These are phyloP conservation scores for Yasuhikotakia modesta DNA, from an alignment of 2,797 vertebrate genomes.

Conservation along the genomic window DNA sequence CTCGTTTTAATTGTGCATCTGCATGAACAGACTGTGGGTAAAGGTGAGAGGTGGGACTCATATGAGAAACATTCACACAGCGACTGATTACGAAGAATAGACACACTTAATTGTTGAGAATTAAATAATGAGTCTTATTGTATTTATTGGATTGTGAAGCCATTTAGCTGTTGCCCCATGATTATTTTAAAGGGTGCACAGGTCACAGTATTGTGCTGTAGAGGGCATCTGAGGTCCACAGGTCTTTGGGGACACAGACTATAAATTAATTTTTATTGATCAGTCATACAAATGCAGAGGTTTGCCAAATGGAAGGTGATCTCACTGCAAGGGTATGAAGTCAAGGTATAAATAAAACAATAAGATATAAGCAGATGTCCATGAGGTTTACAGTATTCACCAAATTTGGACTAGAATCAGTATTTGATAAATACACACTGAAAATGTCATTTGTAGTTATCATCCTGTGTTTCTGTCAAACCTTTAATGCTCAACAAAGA, in stretches of 20 bases:
- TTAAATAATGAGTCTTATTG: slow-evolving; percentile 28
- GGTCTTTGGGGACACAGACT: slow-evolving; percentile 23
- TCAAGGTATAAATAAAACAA: not conserved
- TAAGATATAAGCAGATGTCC: not conserved
- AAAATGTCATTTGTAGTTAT: not conserved
- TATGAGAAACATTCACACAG: slow-evolving; percentile 31
- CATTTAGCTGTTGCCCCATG: slow-evolving; percentile 15
- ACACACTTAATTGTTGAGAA: slow-evolving; percentile 31
- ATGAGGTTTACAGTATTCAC: not conserved
- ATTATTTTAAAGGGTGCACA: not conserved
- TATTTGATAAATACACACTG: not conserved
- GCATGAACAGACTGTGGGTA: slow-evolving; percentile 27
- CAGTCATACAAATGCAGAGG: not conserved
- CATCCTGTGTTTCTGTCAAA: not conserved
- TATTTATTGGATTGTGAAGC: slow-evolving; percentile 6
- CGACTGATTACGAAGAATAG: slow-evolving; percentile 24
- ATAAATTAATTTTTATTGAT: slow-evolving; percentile 22
- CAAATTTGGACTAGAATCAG: not conserved
- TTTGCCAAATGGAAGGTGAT: not conserved
- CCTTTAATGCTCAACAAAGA: not conserved
- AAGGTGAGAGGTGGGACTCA: slow-evolving; percentile 32
- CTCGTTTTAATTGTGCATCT: slow-evolving; percentile 46
- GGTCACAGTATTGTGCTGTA: slow-evolving; percentile 1
- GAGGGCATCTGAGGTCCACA: not conserved
- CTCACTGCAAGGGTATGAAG: not conserved